Evolutionary conservation across 2,797 vertebrate species (phyloP), one percentile per base, ranked within the genome.

Genomic region (Thaleichthys pacificus): DNA sequence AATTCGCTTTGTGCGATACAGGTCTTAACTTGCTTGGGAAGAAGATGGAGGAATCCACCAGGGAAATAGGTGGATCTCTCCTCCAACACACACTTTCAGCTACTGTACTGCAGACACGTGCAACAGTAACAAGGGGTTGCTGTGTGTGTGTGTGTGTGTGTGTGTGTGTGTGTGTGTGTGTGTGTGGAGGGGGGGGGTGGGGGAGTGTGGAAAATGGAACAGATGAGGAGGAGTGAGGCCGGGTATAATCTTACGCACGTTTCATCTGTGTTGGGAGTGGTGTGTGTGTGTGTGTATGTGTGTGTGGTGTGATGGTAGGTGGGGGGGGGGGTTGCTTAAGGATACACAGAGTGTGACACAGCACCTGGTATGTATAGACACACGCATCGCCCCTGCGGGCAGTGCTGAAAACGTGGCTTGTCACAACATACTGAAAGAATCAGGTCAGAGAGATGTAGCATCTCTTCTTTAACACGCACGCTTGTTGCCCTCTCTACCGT

Each of bases 1-100:
- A 9, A 85, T 85, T 89, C 77, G 83, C 78, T 77, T 84, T 79
- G 68, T 83, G 82, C 75, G 74, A 84, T 81, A 85, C 84, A 68
- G 73, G 77, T 81, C 78, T 80, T 73, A 83, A 77, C 84, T 82
- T 80, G 83, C 68, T 77, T 42, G 71, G 71, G 77, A 79, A 83
- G 73, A 80, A 73, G 80, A 78, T 26, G 64, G 26, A 74, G 67
- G 42, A 66, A 70, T 86, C 84, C 77, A 69, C 56, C 2, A 42
- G 38, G 84, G 86, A 88, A 82, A 82, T 72, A 71, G 69, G 69
- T 69, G 76, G 66, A 82, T 78, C 66, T 57, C 85, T 81, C 61
- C 76, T 79, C 64, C 11, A 67, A 49, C 69, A 73, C 76, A 57
- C 61, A 68, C 8, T 74, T 68, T 70, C 72, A 81, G 62, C 61